A percentile compares a stretch with the other conserved stretches of the same genome.
Evolutionary conservation across 2,113 vertebrate genomes (phyloP).

Genomic region (Varanus salvator): DNA sequence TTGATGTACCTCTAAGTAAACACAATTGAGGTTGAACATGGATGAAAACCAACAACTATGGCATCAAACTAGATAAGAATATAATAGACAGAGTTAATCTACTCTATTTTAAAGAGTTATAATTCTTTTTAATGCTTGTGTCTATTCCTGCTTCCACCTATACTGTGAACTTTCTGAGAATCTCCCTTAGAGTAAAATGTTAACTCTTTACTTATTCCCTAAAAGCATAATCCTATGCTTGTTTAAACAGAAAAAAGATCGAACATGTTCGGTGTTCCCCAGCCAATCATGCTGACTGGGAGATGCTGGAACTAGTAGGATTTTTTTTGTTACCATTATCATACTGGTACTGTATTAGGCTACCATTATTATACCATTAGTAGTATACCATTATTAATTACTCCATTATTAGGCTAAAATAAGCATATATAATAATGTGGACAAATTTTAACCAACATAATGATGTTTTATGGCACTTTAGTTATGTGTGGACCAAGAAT

Average conservation of each 20-base stretch:
- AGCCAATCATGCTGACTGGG: too few relatives aligned
- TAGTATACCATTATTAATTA: background rate
- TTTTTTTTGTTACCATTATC: too few relatives aligned
- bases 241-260: too few relatives aligned
- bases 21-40: background rate
- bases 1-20: background rate
- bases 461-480: background rate
- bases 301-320: too few relatives aligned
- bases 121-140: conserved; percentile 8
- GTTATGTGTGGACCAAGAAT: background rate
- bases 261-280: too few relatives aligned
- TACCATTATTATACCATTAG: background rate
- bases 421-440: background rate
- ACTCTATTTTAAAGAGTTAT: conserved; percentile 20
- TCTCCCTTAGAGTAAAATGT: background rate
- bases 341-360: too few relatives aligned
- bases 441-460: background rate
- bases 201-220: background rate
- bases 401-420: background rate
- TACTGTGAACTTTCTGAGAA: background rate
- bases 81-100: background rate
- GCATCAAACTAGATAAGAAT: background rate
- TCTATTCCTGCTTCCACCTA: background rate
- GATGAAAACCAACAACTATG: background rate
- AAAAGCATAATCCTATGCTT: background rate